Evolutionary conservation across 2,888 invertebrate species (phyloP).

Genomic region (Deroplatys truncata): DNA sequence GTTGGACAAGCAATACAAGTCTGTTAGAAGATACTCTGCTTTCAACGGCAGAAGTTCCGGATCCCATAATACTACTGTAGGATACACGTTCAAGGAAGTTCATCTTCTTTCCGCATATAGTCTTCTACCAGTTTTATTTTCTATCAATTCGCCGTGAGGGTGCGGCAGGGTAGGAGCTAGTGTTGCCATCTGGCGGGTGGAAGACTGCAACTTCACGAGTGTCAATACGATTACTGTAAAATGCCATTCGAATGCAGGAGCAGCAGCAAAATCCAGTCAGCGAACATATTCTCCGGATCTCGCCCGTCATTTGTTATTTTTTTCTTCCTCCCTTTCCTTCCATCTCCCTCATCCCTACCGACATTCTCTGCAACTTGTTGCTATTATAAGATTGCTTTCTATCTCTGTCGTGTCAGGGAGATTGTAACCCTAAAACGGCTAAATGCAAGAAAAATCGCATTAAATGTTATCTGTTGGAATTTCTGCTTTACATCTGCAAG

Average conservation of each 20-base stretch:
- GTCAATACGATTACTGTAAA: not conserved
- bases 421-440: not conserved
- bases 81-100: not conserved
- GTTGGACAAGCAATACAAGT: no score
- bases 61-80: no score
- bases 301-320: not conserved
- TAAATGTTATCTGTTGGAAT: not conserved
- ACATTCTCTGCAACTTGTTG: not conserved
- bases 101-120: not conserved
- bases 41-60: no score
- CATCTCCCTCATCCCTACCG: not conserved
- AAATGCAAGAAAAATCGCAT: not conserved
- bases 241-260: not conserved
- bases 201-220: not conserved
- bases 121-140: not conserved
- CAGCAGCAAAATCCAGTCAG: not conserved
- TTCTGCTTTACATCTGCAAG: not conserved
- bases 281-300: not conserved
- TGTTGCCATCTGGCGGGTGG: not conserved
- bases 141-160: not conserved
- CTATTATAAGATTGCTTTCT: not conserved
- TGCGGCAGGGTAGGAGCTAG: not conserved
- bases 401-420: not conserved
- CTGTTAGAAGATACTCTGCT: no score
- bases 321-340: not conserved